Conservation (phyloP, 2,113 vertebrate genomes). For the Pygathrix nemaeus region DNA sequence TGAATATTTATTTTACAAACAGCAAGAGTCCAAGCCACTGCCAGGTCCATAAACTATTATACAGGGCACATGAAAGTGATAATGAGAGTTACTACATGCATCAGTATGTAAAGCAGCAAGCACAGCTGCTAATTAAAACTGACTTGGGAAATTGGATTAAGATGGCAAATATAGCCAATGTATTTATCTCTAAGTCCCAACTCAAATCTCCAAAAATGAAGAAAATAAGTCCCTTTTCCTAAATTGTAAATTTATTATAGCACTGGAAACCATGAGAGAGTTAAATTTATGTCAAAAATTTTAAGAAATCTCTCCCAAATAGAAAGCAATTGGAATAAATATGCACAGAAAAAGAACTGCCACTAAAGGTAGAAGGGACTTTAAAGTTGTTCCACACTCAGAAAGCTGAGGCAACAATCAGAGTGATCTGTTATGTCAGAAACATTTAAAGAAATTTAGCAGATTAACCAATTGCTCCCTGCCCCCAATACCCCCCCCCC, state of each 20-base stretch:
- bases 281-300: constrained; percentile 31
- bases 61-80: constrained; percentile 34
- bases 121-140: constrained; percentile 65
- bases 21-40: neutral
- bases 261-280: constrained; percentile 3
- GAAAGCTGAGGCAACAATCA: neutral
- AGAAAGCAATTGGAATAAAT: constrained; percentile 46
- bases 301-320: constrained; percentile 38
- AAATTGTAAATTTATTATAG: constrained; percentile 11
- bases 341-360: constrained; percentile 2
- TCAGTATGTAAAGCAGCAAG: constrained; percentile 47
- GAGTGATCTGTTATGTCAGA: neutral
- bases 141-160: constrained; percentile 66
- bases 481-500: neutral
- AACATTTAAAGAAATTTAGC: neutral
- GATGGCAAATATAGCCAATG: constrained; percentile 45
- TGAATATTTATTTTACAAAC: constrained; percentile 13
- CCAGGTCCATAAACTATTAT: constrained; percentile 8
- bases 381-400: neutral
- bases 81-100: constrained; percentile 13
- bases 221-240: constrained; percentile 47
- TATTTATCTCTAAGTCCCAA: constrained; percentile 38
- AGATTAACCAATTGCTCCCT: neutral
- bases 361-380: neutral
- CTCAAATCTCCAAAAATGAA: constrained; percentile 36